Conservation (phyloP, 2,888 invertebrate genomes). For the Leptopilina syphax region DNA sequence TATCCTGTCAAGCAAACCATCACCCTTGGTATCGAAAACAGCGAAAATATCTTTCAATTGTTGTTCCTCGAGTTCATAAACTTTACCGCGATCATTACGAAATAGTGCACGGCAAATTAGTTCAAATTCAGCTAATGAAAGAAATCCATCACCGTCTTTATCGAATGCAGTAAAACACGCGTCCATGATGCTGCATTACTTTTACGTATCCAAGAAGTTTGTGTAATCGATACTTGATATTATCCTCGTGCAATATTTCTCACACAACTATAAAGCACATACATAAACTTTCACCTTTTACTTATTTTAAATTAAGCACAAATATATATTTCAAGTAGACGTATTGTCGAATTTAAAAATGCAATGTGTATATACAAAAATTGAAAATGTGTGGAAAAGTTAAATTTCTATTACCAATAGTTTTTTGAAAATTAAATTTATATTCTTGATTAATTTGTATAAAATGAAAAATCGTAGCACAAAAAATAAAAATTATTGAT, state of each 20-base stretch:
- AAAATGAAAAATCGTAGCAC: neutral
- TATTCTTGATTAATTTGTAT: neutral
- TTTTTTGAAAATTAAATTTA: too few species aligned
- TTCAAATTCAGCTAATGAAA: slow-evolving; percentile 87
- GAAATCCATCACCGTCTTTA: slow-evolving; percentile 91
- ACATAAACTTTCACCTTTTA: slow-evolving; percentile 56
- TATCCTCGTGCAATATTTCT: slow-evolving; percentile 10
- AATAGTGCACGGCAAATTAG: slow-evolving; percentile 91
- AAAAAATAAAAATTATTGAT: slow-evolving; percentile 41
- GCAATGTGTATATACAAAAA: too few species aligned
- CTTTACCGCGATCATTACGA: slow-evolving; percentile 90
- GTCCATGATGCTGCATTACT: slow-evolving; percentile 81
- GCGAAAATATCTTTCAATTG: slow-evolving; percentile 86
- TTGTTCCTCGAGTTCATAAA: slow-evolving; percentile 86
- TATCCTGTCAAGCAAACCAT: slow-evolving; percentile 87
- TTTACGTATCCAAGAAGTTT: slow-evolving; percentile 70
- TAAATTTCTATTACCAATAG: neutral
- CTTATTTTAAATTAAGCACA: slow-evolving; percentile 11
- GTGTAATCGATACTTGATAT: slow-evolving; percentile 70
- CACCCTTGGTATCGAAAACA: slow-evolving; percentile 88
- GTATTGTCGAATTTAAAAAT: too few species aligned
- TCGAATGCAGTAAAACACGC: slow-evolving; percentile 94
- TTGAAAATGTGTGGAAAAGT: neutral
- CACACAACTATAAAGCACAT: neutral
- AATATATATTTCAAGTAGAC: neutral